Evolutionary conservation across 2,797 vertebrate species (phyloP), one percentile per base, ranked within the genome.

Genomic region (Gouania willdenowi): DNA sequence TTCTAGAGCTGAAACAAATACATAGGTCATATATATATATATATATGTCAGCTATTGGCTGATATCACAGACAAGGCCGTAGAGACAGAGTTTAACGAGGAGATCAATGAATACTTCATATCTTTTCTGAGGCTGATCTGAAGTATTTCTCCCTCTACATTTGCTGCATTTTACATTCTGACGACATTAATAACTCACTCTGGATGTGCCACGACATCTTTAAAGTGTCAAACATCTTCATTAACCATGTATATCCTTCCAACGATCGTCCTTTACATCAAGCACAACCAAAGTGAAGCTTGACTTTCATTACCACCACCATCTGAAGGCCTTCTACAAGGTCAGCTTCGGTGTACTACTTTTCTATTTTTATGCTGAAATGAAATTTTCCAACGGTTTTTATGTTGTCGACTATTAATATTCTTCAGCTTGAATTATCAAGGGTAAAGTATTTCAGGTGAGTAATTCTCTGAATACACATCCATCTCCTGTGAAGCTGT

Each of bases 341-440:
- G 4, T 19, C n/a, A 19, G 1, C 26, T 50, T 34, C 16, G 36
- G 4, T 37, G 51, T 50, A 39, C 33, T 29, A n/a, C 42, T 30
- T 43, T 22, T 18, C 18, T 40, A 42, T 30, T 44, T 19, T 16
- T 19, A 37, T 26, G 27, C 25, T 56, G 7, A 50, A 32, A 41
- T 9, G 9, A 18, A 52, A 43, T 37, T 15, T 34, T 36, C 38
- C 3, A 11, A n/a, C n/a, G n/a, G 5, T 8, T 6, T 26, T 27
- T 45, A 8, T 28, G 13, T 21, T n/a, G n/a, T 33, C 54, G 25
- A 51, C 24, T 34, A 10, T 40, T 44, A 34, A 31, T 19, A 14
- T 26, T 48, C 37, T 40, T 6, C 29, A 39, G 23, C 39, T 57
- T 8, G 63, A 39, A 54, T 53, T 58, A 52, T 49, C 5, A 61